phyloP scores from a whole-genome alignment of 2,113 vertebrate genomes.

The Ceyx margarethae region DNA sequence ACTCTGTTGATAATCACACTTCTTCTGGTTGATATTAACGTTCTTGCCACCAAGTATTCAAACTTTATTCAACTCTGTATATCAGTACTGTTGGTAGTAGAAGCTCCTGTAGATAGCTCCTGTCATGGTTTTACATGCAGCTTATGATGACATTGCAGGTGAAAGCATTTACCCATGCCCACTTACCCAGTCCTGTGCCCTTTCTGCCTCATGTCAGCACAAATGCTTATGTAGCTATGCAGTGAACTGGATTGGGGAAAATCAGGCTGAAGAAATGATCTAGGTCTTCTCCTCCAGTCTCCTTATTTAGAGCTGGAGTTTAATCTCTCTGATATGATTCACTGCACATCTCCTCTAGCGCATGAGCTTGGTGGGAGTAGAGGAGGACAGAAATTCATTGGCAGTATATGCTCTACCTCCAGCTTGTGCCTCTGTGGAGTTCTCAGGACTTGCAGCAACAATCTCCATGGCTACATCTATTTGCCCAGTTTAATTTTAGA shows the following conservation, averaged over 20 bases:
- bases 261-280: not conserved
- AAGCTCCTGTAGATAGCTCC: not conserved
- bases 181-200: not conserved
- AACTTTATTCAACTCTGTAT: not conserved
- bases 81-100: not conserved
- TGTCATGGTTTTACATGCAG: not conserved
- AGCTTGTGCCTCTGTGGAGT: not conserved
- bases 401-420: not conserved
- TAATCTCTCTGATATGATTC: not conserved
- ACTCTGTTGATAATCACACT: not conserved
- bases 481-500: conserved; percentile 24
- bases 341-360: not conserved
- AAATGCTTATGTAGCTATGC: not conserved
- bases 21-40: not conserved
- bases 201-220: not conserved
- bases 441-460: not conserved
- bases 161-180: not conserved
- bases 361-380: not conserved
- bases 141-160: not conserved
- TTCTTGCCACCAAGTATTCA: not conserved
- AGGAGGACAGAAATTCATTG: not conserved
- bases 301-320: not conserved
- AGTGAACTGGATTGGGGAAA: not conserved
- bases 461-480: conserved; percentile 50
- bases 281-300: not conserved